Percentiles rank a stretch among this genome's conserved stretches.
Evolutionary conservation across 2,797 vertebrate species (phyloP).

Genomic region (Avahi laniger): DNA sequence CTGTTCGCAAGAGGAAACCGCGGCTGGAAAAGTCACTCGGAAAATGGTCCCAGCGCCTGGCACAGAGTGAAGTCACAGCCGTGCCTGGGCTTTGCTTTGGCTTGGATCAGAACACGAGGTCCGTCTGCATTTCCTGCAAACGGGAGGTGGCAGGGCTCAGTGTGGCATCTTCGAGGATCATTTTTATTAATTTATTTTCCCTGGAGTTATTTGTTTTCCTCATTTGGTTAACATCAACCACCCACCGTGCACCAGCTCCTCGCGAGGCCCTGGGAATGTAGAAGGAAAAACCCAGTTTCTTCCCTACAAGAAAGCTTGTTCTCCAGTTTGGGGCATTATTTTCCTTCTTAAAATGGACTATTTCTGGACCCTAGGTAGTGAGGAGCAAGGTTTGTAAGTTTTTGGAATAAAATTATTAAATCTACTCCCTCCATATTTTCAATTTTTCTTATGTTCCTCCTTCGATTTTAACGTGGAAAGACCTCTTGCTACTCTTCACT

Average conservation of each 20-base stretch:
- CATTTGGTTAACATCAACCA: background rate
- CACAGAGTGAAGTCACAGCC: background rate
- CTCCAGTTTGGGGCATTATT: background rate
- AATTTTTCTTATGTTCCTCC: background rate
- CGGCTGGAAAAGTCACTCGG: background rate
- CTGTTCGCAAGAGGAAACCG: background rate
- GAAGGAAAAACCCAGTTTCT: background rate
- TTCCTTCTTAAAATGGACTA: background rate
- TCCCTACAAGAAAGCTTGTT: background rate
- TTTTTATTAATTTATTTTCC: background rate
- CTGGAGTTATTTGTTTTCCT: background rate
- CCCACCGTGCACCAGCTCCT: background rate
- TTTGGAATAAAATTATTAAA: background rate
- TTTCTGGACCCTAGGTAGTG: background rate
- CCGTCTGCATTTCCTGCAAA: background rate
- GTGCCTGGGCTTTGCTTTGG: background rate
- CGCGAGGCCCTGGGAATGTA: background rate
- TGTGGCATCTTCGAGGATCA: background rate
- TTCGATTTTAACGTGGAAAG: background rate
- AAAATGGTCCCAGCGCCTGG: background rate
- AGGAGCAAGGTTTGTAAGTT: background rate
- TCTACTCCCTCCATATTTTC: background rate
- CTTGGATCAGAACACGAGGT: background rate
- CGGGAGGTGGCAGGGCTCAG: background rate
- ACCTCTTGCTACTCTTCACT: background rate